These are phyloP conservation scores for Eumerus sabulonum DNA, from an alignment of 2,888 invertebrate species.

Conservation along the genomic window DNA sequence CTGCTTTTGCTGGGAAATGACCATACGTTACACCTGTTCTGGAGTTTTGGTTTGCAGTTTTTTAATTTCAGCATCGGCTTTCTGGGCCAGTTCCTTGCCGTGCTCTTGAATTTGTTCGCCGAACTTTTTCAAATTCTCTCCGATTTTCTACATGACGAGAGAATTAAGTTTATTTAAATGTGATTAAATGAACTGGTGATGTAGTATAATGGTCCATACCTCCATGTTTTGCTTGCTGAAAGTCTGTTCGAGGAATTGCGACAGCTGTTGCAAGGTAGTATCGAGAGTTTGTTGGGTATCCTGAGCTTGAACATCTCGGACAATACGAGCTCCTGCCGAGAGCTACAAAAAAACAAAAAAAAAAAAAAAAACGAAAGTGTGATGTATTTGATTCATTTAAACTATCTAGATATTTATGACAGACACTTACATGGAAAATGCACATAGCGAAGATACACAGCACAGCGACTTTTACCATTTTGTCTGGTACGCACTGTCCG, in stretches of 20 bases:
- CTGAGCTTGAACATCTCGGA: slow-evolving; percentile 13
- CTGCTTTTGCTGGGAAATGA: not conserved
- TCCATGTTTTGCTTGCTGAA: slow-evolving; percentile 47
- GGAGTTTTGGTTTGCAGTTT: slow-evolving; percentile 17
- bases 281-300: slow-evolving; percentile 34
- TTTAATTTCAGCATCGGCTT: slow-evolving; percentile 50
- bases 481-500: slow-evolving; percentile 15
- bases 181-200: too few species aligned
- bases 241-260: slow-evolving; percentile 33
- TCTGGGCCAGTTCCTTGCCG: slow-evolving; percentile 35
- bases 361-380: too few species aligned
- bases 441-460: slow-evolving; percentile 43
- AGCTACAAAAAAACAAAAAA: slow-evolving; percentile 24
- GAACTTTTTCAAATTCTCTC: slow-evolving; percentile 36
- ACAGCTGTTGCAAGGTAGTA: slow-evolving; percentile 14
- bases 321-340: slow-evolving; percentile 33
- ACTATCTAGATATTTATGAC: not conserved
- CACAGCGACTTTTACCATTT: slow-evolving; percentile 50
- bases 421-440: slow-evolving; percentile 34
- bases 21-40: not conserved
- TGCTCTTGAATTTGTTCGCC: slow-evolving; percentile 37
- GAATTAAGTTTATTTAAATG: not conserved
- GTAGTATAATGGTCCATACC: slow-evolving; percentile 9
- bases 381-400: too few species aligned
- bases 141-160: slow-evolving; percentile 37